Percentiles rank a stretch among this genome's conserved stretches.
These are phyloP conservation scores for Exocentrus adspersus DNA, from an alignment of 2,888 invertebrate genomes.

Conservation along the genomic window DNA sequence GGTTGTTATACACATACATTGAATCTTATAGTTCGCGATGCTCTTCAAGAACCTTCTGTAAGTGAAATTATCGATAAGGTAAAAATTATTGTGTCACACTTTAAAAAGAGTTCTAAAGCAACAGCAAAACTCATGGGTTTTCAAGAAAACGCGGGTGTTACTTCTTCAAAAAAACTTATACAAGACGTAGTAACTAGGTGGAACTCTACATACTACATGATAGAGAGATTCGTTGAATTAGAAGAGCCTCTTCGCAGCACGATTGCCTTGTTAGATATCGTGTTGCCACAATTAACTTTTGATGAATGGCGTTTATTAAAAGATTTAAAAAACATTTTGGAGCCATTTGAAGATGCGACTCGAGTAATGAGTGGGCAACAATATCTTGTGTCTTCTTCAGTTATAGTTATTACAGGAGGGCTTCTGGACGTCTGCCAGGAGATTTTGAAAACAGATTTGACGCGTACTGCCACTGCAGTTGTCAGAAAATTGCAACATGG, in stretches of 20 bases:
- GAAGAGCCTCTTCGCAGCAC: constrained; percentile 28
- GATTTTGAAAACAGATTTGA: neutral
- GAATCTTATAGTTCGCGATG: constrained; percentile 35
- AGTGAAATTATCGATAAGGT: constrained; percentile 33
- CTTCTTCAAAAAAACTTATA: constrained; percentile 31
- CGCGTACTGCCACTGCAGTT: neutral
- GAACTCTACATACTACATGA: constrained; percentile 42
- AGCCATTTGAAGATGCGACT: constrained; percentile 37
- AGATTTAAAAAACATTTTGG: constrained; percentile 32
- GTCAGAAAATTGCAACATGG: neutral
- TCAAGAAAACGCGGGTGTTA: constrained; percentile 26
- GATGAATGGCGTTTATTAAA: constrained; percentile 35
- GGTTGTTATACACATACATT: constrained; percentile 30
- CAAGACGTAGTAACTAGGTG: constrained; percentile 39
- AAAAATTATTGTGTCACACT: constrained; percentile 34
- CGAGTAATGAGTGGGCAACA: constrained; percentile 31
- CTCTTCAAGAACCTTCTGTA: constrained; percentile 1
- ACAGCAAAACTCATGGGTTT: constrained; percentile 51
- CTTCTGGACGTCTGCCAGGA: neutral
- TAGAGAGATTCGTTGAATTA: constrained; percentile 29
- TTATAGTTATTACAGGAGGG: neutral
- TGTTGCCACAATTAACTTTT: constrained; percentile 28
- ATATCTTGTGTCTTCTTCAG: neutral
- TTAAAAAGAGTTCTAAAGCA: constrained; percentile 27
- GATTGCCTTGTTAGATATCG: constrained; percentile 31